Evolutionary conservation across 2,888 invertebrate genomes (phyloP), one percentile per base, ranked within the genome.

Genomic region (Nomada ruficornis): DNA sequence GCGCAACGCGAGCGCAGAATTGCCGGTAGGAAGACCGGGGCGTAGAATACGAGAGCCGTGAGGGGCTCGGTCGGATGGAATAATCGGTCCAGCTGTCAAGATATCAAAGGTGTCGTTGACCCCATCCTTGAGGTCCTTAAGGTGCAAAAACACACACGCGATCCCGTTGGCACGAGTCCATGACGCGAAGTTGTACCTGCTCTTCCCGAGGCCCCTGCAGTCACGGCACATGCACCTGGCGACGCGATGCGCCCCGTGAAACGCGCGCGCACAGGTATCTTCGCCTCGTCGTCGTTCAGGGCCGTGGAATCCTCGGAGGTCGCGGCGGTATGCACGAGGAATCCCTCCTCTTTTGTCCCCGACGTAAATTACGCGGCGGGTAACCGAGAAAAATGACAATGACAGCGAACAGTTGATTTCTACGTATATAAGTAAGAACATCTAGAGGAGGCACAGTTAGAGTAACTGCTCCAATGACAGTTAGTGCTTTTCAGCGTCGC

Each of bases 101-200:
- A 62, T 20, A 55, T 77, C 54, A 23, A 55, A 64, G 60, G 86
- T 89, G 90, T 90, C 91, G 82, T 91, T 90, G 91, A 92, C 91
- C 91, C 82, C 88, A 88, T 91, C 90, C 88, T 90, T 81, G 82
- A 86, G 88, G 85, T 91, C 90, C 89, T 91, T 88, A 89, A 91
- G 90, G 91, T 90, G 92, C 92, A 93, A 92, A 93, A 93, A 93
- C 92, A 87, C 91, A 92, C 92, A 91, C 92, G 92, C 91, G 92
- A 92, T 93, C 91, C 91, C 92, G 92, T 92, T 93, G 91, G 88
- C 91, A 90, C 91, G 89, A 90, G 89, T 89, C 87, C 81, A 69
- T 85, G 80, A 74, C 74, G 74, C 80, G 86, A 18, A 36, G 83
- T 79, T 87, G 89, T 91, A 90, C 89, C 90, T 91, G 89, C 89